Evolutionary conservation across 1,140 invertebrate species (phyloP).

Genomic region (Liolophura sinensis): DNA sequence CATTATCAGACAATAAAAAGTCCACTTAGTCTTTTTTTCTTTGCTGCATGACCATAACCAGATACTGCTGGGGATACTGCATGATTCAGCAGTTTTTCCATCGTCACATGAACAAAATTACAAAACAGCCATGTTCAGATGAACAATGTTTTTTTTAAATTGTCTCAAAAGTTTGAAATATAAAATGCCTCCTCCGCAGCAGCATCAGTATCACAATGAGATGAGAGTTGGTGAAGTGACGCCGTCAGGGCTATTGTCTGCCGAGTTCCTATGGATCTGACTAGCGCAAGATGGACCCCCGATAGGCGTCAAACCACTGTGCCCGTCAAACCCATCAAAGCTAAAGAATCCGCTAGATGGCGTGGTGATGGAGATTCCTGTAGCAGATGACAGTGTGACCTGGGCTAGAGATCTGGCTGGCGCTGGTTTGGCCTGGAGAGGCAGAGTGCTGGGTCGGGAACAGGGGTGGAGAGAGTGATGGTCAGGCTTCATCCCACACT

Average conservation of each 20-base stretch:
- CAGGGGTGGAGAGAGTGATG: background rate
- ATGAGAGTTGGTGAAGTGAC: slow-evolving; percentile 36
- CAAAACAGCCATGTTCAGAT: too few relatives aligned
- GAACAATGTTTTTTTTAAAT: too few relatives aligned
- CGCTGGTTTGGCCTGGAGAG: slow-evolving; percentile 27
- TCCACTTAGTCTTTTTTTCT: too few relatives aligned
- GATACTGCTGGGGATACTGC: too few relatives aligned
- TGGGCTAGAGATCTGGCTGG: slow-evolving; percentile 33
- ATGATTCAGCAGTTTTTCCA: too few relatives aligned
- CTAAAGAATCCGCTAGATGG: slow-evolving; percentile 88
- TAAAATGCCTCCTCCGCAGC: too few relatives aligned
- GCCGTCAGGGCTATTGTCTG: slow-evolving; percentile 27
- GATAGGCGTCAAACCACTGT: slow-evolving; percentile 86
- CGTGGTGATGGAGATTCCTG: slow-evolving; percentile 81
- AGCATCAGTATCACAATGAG: slow-evolving; percentile 12
- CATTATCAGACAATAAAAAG: too few relatives aligned
- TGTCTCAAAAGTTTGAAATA: too few relatives aligned
- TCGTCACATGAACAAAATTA: too few relatives aligned
- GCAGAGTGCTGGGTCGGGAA: slow-evolving; percentile 47
- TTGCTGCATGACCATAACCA: too few relatives aligned
- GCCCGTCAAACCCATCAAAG: slow-evolving; percentile 74
- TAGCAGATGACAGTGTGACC: slow-evolving; percentile 26
- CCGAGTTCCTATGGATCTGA: slow-evolving; percentile 30
- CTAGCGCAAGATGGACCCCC: slow-evolving; percentile 33
- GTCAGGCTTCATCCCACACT: background rate